A percentile compares a stretch with the other conserved stretches of the same genome.
Conservation (phyloP, 2,797 vertebrate species). For the Macropus fuliginosus region DNA sequence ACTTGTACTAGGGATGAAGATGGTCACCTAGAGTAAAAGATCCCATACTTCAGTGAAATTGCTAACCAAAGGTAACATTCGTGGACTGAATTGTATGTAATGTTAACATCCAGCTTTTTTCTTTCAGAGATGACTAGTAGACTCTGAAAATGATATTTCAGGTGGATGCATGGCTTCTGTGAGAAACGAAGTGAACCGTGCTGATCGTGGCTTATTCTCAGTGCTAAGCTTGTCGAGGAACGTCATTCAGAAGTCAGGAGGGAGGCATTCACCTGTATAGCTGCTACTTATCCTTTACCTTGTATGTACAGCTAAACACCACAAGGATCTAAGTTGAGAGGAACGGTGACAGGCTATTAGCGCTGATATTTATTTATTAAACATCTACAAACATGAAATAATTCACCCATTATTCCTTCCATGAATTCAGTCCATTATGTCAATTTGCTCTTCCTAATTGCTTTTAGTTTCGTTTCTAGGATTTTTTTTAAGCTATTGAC, state of each 20-base stretch:
- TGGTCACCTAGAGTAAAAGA: background rate
- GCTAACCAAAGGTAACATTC: conserved; percentile 3
- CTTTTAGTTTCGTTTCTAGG: conserved; percentile 78
- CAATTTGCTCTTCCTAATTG: conserved; percentile 82
- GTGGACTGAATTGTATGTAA: background rate
- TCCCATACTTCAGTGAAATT: conserved; percentile 34
- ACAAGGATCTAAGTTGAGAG: conserved; percentile 39
- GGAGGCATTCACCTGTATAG: conserved; percentile 36
- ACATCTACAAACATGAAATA: conserved; percentile 75
- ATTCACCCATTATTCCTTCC: conserved; percentile 72
- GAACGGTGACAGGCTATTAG: conserved; percentile 35
- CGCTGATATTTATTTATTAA: conserved; percentile 69
- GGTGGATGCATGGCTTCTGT: conserved; percentile 53
- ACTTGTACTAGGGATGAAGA: background rate
- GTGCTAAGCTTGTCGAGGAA: conserved; percentile 60
- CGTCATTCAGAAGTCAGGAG: conserved; percentile 55
- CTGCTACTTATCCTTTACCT: conserved; percentile 32
- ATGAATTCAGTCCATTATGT: conserved; percentile 72
- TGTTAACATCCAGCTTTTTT: conserved; percentile 35
- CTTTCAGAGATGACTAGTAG: background rate
- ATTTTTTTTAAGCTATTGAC: conserved; percentile 67
- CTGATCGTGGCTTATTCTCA: conserved; percentile 60
- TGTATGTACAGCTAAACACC: conserved; percentile 33
- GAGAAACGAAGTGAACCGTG: conserved; percentile 48
- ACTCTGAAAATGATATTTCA: conserved; percentile 59